phyloP scores from a whole-genome alignment of 2,113 vertebrate genomes.

The Corythoichthys intestinalis region DNA sequence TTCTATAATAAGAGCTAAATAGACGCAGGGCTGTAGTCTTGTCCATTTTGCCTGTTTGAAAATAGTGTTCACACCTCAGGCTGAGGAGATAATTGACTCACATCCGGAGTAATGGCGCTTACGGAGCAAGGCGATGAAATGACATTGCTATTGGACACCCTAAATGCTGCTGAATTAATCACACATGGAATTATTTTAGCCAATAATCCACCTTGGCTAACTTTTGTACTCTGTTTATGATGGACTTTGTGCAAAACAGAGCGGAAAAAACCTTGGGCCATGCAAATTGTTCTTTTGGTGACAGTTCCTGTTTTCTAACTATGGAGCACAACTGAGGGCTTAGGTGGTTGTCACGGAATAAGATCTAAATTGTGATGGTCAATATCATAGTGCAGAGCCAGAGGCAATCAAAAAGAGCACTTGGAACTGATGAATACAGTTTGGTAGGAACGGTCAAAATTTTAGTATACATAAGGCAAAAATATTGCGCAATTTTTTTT shows the following conservation, averaged over 20 bases:
- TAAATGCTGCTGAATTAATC: constrained; percentile 64
- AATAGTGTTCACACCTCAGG: constrained; percentile 64
- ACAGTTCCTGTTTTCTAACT: constrained; percentile 43
- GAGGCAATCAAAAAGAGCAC: too few species aligned
- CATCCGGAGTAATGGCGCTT: constrained; percentile 59
- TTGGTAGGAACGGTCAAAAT: too few species aligned
- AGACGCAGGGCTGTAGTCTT: constrained; percentile 46
- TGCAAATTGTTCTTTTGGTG: constrained; percentile 46
- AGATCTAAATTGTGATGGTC: too few species aligned
- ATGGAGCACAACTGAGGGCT: constrained; percentile 17
- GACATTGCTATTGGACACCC: constrained; percentile 57
- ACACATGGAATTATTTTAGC: constrained; percentile 58
- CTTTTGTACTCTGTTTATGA: constrained; percentile 24
- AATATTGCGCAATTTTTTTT: too few species aligned
- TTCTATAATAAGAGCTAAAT: constrained; percentile 65
- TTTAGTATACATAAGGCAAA: too few species aligned
- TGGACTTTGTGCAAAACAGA: constrained; percentile 44
- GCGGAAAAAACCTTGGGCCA: constrained; percentile 47
- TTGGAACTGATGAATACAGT: too few species aligned
- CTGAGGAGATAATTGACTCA: constrained; percentile 60
- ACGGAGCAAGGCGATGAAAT: constrained; percentile 62
- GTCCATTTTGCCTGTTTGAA: constrained; percentile 56
- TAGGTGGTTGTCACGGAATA: neutral
- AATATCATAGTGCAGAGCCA: too few species aligned
- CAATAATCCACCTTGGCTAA: constrained; percentile 58